phyloP scores from a whole-genome alignment of 2,888 invertebrate genomes.

The Micoletzkya japonica region DNA sequence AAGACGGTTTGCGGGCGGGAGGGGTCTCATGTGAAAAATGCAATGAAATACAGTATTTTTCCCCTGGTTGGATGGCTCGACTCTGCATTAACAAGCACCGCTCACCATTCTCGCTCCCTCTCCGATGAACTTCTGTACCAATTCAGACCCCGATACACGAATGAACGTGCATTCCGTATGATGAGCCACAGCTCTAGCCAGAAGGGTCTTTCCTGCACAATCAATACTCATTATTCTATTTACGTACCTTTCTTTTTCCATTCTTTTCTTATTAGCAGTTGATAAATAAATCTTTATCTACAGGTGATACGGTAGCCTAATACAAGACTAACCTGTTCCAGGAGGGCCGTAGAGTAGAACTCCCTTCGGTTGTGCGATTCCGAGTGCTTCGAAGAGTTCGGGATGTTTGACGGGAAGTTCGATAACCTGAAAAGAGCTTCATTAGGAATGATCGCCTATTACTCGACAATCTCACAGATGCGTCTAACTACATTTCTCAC shows the following conservation, averaged over 20 bases:
- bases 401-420: conserved; percentile 99
- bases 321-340: conserved; percentile 72
- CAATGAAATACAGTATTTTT: too few species aligned
- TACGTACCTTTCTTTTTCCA: too few species aligned
- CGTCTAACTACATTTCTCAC: not conserved
- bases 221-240: not conserved
- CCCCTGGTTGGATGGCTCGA: not conserved
- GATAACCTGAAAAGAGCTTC: conserved; percentile 72
- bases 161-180: conserved; percentile 99
- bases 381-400: conserved; percentile 96
- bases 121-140: conserved; percentile 99
- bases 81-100: not conserved
- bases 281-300: not conserved
- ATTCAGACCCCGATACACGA: conserved; percentile 94
- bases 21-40: too few species aligned
- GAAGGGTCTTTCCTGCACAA: conserved; percentile 78
- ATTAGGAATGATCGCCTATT: not conserved
- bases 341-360: conserved; percentile 97
- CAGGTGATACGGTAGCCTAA: not conserved
- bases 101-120: conserved; percentile 96
- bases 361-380: conserved; percentile 94
- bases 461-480: not conserved
- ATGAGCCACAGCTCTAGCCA: conserved; percentile 97
- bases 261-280: too few species aligned
- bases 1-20: too few species aligned